Evolutionary conservation across 2,888 invertebrate genomes (phyloP).

Genomic region (Ormyrus labotus): DNA sequence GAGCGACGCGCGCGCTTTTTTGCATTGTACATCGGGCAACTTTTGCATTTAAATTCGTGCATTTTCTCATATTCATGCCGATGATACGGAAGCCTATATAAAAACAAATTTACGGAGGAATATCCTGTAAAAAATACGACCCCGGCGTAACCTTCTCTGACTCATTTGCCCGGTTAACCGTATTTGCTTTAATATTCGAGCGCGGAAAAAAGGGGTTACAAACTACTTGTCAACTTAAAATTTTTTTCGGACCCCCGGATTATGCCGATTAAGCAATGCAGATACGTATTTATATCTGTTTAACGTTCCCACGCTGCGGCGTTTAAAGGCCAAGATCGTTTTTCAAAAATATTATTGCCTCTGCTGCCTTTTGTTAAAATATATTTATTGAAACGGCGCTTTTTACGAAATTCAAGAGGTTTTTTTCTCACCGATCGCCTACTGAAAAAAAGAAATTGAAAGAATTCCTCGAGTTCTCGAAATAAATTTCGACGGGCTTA

Average conservation of each 20-base stretch:
- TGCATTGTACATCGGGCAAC: slow-evolving; percentile 27
- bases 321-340: too few relatives aligned
- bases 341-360: too few relatives aligned
- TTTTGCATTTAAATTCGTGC: slow-evolving; percentile 51
- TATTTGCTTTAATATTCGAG: slow-evolving; percentile 39
- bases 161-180: slow-evolving; percentile 30
- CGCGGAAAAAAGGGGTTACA: slow-evolving; percentile 29
- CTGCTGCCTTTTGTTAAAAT: too few relatives aligned
- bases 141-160: slow-evolving; percentile 29
- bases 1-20: slow-evolving; percentile 7
- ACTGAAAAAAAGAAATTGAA: too few relatives aligned
- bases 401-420: too few relatives aligned
- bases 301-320: slow-evolving; percentile 1
- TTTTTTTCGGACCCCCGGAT: slow-evolving; percentile 25
- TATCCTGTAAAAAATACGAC: slow-evolving; percentile 48
- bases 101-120: slow-evolving; percentile 49
- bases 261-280: slow-evolving; percentile 15
- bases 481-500: too few relatives aligned
- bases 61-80: slow-evolving; percentile 39
- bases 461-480: too few relatives aligned
- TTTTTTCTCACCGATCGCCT: too few relatives aligned
- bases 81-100: slow-evolving; percentile 50
- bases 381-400: too few relatives aligned
- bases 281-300: slow-evolving; percentile 1
- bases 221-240: slow-evolving; percentile 4